Evolutionary conservation across 2,888 invertebrate species (phyloP).

Genomic region (Ecliptopera silaceata): DNA sequence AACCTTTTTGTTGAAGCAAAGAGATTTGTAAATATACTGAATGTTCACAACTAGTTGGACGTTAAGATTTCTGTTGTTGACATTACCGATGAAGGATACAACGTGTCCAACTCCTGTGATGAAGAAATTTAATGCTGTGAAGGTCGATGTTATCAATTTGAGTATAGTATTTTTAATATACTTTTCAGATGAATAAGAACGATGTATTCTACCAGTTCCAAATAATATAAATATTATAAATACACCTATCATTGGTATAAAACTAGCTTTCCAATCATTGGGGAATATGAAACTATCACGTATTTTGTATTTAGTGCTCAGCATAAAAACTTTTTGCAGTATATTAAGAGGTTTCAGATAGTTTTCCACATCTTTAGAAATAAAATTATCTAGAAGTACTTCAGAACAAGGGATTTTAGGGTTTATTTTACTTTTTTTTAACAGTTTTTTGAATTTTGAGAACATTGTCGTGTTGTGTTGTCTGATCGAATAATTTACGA

Average conservation of each 20-base stretch:
- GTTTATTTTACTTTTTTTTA: not conserved
- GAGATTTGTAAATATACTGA: constrained; percentile 3
- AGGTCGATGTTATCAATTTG: not conserved
- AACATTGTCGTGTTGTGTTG: not conserved
- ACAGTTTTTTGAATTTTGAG: not conserved
- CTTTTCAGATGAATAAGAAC: not conserved
- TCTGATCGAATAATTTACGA: not conserved
- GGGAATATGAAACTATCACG: constrained; percentile 9
- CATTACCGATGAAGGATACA: not conserved
- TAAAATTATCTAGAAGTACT: constrained; percentile 1
- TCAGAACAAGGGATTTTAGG: not conserved
- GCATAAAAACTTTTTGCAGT: not conserved
- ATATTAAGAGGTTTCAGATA: constrained; percentile 3
- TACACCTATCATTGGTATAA: not conserved
- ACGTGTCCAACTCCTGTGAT: not conserved
- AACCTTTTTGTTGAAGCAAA: not conserved
- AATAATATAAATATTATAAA: not conserved
- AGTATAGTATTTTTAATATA: not conserved
- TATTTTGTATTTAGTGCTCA: constrained; percentile 2
- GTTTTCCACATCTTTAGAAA: constrained; percentile 4
- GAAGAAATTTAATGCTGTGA: not conserved
- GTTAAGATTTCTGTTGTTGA: not conserved
- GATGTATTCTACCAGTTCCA: not conserved
- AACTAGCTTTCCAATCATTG: not conserved
- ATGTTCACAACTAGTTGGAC: constrained; percentile 1